Evolutionary conservation across 2,113 vertebrate species (phyloP), one percentile per base, ranked within the genome.

Genomic region (Notarius quadriscutis): DNA sequence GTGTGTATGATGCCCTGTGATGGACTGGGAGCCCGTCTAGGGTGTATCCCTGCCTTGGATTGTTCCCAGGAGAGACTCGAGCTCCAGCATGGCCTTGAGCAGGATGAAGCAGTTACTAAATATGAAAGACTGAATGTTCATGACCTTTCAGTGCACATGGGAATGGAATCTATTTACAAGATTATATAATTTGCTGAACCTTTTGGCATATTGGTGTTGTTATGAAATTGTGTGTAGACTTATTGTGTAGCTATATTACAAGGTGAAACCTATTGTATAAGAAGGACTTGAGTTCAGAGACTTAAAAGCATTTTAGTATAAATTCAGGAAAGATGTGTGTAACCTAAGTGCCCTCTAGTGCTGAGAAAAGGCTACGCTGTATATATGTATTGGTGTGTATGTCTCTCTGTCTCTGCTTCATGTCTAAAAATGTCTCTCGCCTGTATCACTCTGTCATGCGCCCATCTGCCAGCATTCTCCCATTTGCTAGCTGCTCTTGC

Each of bases 261-360:
- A 51, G 34, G 34, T 90, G 81, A 86, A 86, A 79, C 62, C 55
- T 34, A 55, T 85, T 82, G 48, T 88, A 83, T 84, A 57, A 74
- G 60, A 20, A 86, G 4, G 50, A 84, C 34, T 77, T 71, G 48
- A 58, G 77, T 84, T 63, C 67, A 57, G 20, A 48, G 18, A 25
- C 55, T 57, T 63, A 88, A 83, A 86, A 72, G 53, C 79, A 10
- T 79, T 58, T 84, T 55, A 57, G 27, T 55, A 7, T 48, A 58
- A 81, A 84, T 27, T 77, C 34, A 12, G 51, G 57, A 27, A 18
- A 84, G 51, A 77, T 69, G 60, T 89, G 86, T 62, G 91, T 80
- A 93, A 90, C 91, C 90, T 91, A 90, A 95, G 93, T 95, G 95
- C 94, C 95, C 95, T 95, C 95, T 95, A 94, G 93, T 95, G 95